Percentiles rank a stretch among this genome's conserved stretches.
phyloP scores from a whole-genome alignment of 1,140 invertebrate genomes.

The Papilio dardanus region DNA sequence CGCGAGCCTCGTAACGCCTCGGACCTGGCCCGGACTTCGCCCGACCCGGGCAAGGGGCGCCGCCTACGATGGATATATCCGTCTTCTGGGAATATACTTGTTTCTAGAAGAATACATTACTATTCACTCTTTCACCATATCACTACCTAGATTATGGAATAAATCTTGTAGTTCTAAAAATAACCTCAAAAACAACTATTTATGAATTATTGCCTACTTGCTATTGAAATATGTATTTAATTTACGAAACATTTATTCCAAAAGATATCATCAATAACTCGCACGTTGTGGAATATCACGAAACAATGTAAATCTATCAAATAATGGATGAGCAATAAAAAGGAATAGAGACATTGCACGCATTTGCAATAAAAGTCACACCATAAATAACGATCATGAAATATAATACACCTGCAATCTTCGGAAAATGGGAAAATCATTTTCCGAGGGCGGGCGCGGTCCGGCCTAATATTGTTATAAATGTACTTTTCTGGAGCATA shows the following conservation, averaged over 20 bases:
- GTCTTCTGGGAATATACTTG: constrained; percentile 68
- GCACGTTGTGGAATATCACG: constrained; percentile 53
- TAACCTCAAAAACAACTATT: background rate
- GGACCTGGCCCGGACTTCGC: constrained; percentile 56
- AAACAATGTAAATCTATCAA: constrained; percentile 72
- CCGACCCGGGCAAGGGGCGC: constrained; percentile 58
- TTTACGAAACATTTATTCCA: background rate
- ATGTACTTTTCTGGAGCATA: constrained; percentile 79
- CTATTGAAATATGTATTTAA: background rate
- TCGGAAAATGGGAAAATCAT: constrained; percentile 81
- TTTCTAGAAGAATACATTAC: constrained; percentile 60
- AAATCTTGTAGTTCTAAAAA: background rate
- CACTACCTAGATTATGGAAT: background rate
- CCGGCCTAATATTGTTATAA: constrained; percentile 81
- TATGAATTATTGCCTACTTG: background rate
- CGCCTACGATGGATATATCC: constrained; percentile 75
- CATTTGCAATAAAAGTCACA: constrained; percentile 81
- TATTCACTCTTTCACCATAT: constrained; percentile 6
- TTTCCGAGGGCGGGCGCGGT: constrained; percentile 79
- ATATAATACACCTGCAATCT: constrained; percentile 82
- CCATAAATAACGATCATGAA: constrained; percentile 82
- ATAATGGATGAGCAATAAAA: constrained; percentile 76
- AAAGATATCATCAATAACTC: constrained; percentile 13
- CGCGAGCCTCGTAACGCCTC: constrained; percentile 76
- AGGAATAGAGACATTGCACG: constrained; percentile 81